These are phyloP conservation scores for Gymnothorax reevesii DNA, from an alignment of 2,797 vertebrate genomes.

Conservation along the genomic window DNA sequence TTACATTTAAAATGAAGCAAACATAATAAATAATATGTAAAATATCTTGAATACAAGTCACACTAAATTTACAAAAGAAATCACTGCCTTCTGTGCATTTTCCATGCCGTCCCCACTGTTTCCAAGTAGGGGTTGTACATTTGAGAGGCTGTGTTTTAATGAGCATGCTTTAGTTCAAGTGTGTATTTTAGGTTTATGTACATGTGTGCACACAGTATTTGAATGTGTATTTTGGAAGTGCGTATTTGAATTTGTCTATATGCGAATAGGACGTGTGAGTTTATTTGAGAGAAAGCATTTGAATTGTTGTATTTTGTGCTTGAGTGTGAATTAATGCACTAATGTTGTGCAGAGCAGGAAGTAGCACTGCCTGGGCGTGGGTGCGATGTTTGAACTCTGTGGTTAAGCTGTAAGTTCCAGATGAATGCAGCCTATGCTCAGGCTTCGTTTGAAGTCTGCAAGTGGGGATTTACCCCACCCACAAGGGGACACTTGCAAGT, in stretches of 20 bases:
- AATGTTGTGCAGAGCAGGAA: conserved; percentile 1
- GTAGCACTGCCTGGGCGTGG: conserved; percentile 46
- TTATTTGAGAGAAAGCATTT: neutral
- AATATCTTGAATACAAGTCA: too few species aligned
- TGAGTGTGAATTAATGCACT: neutral
- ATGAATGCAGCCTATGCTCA: conserved; percentile 60
- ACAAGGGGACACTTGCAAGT: conserved; percentile 41
- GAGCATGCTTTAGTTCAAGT: neutral
- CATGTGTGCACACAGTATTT: neutral
- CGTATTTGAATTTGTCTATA: neutral
- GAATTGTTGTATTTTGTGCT: neutral
- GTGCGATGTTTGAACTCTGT: conserved; percentile 52
- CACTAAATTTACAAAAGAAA: too few species aligned
- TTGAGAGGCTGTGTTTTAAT: neutral
- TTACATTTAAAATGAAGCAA: too few species aligned
- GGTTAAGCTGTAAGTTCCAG: conserved; percentile 57
- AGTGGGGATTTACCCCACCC: conserved; percentile 65
- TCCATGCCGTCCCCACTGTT: too few species aligned
- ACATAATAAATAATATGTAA: too few species aligned
- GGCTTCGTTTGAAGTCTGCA: conserved; percentile 72
- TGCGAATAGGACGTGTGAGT: neutral
- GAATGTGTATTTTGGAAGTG: neutral
- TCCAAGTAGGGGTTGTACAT: too few species aligned
- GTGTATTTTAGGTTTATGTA: neutral
- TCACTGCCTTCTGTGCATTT: too few species aligned